These are phyloP conservation scores for Platorchestia sp. DNA, from an alignment of 1,140 invertebrate species.

Conservation along the genomic window DNA sequence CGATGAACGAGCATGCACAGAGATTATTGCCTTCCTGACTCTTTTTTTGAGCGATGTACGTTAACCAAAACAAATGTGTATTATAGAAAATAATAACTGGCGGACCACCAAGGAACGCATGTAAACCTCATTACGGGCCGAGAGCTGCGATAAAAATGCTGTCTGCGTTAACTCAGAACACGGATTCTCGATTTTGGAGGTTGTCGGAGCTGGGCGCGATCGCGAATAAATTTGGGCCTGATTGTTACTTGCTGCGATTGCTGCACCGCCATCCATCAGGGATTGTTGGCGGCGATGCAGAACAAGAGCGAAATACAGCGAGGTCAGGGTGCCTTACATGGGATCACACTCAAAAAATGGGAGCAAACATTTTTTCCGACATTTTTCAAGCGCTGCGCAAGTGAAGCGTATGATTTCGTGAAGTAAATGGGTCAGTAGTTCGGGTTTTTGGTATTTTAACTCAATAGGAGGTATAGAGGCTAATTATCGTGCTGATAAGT, in stretches of 20 bases:
- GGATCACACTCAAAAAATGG: neutral
- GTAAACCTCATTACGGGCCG: neutral
- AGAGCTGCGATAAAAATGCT: neutral
- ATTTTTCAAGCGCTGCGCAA: neutral
- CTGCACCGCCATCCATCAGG: neutral
- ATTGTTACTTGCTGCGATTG: neutral
- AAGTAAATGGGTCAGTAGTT: neutral
- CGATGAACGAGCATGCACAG: neutral
- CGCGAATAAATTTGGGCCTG: neutral
- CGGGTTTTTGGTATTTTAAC: neutral
- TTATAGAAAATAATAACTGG: neutral
- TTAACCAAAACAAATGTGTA: neutral
- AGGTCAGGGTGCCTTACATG: neutral
- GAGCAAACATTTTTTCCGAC: neutral
- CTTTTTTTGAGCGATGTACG: neutral
- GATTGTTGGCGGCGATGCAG: neutral
- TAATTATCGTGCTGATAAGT: neutral
- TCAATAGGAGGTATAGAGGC: neutral
- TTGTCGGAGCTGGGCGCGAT: neutral
- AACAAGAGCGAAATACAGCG: neutral
- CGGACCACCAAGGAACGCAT: neutral
- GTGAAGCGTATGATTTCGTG: neutral
- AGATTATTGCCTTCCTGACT: neutral
- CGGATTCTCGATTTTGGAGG: neutral
- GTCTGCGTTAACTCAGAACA: neutral